Evolutionary conservation across 2,888 invertebrate species (phyloP).

Genomic region (Pollenia amentaria): DNA sequence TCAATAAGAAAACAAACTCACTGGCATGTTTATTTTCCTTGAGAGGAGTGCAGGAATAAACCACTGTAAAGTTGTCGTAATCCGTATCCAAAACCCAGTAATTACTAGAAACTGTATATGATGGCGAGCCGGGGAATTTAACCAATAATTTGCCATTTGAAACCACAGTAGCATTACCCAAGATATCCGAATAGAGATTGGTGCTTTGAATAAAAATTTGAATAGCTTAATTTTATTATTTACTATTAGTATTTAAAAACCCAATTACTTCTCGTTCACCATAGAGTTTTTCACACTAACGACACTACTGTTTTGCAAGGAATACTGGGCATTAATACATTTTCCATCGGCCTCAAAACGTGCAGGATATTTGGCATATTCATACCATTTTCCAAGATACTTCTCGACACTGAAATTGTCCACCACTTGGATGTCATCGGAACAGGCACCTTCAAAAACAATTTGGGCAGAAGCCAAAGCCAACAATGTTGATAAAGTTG

Average conservation of each 20-base stretch:
- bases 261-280: constrained; percentile 63
- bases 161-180: constrained; percentile 70
- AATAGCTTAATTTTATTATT: too few species aligned
- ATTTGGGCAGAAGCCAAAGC: constrained; percentile 62
- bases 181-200: constrained; percentile 45
- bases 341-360: constrained; percentile 89
- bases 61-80: constrained; percentile 86
- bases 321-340: constrained; percentile 89
- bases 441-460: constrained; percentile 58
- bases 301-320: constrained; percentile 83
- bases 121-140: constrained; percentile 69
- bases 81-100: constrained; percentile 87
- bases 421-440: constrained; percentile 58
- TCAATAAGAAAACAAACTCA: constrained; percentile 75
- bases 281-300: constrained; percentile 85
- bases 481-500: too few species aligned
- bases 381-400: constrained; percentile 91
- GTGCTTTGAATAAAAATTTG: constrained; percentile 51
- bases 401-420: constrained; percentile 62
- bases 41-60: constrained; percentile 85
- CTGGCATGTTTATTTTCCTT: constrained; percentile 58
- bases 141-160: constrained; percentile 73
- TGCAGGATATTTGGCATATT: constrained; percentile 89
- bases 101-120: constrained; percentile 59
- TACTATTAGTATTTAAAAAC: too few species aligned